Evolutionary conservation across 2,113 vertebrate species (phyloP).

Genomic region (Poeciliopsis retropinna): DNA sequence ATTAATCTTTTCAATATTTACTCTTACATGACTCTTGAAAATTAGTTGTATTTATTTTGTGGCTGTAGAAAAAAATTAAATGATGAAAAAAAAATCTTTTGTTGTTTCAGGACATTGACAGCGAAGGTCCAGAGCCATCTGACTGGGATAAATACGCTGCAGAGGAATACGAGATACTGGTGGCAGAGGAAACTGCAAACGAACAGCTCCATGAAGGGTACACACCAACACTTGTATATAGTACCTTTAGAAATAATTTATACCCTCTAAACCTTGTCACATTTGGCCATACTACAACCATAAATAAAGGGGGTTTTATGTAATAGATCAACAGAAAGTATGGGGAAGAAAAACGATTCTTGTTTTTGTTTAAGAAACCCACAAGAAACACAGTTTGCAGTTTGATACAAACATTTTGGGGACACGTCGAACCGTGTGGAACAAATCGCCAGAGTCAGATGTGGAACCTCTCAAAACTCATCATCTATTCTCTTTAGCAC

Average conservation of each 20-base stretch:
- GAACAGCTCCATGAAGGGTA: slow-evolving; percentile 95
- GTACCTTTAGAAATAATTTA: background rate
- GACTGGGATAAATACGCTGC: slow-evolving; percentile 98
- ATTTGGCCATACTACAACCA: background rate
- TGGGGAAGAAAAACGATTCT: background rate
- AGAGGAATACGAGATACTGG: slow-evolving; percentile 97
- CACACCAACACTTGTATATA: background rate
- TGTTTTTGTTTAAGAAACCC: background rate
- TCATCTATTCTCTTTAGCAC: background rate
- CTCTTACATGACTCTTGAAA: background rate
- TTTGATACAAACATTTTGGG: no score
- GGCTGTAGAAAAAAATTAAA: background rate
- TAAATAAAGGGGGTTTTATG: background rate
- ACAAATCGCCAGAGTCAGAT: background rate
- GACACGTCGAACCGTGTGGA: background rate
- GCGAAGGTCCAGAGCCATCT: slow-evolving; percentile 92
- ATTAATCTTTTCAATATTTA: background rate
- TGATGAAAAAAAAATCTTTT: background rate
- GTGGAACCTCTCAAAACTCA: background rate
- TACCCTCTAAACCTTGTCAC: background rate
- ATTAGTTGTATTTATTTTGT: background rate
- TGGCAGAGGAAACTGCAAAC: slow-evolving; percentile 95
- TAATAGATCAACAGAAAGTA: background rate
- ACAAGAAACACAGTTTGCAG: background rate
- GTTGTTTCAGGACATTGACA: slow-evolving; percentile 88